Conservation (phyloP, 2,113 vertebrate genomes). For the Helogale parvula region DNA sequence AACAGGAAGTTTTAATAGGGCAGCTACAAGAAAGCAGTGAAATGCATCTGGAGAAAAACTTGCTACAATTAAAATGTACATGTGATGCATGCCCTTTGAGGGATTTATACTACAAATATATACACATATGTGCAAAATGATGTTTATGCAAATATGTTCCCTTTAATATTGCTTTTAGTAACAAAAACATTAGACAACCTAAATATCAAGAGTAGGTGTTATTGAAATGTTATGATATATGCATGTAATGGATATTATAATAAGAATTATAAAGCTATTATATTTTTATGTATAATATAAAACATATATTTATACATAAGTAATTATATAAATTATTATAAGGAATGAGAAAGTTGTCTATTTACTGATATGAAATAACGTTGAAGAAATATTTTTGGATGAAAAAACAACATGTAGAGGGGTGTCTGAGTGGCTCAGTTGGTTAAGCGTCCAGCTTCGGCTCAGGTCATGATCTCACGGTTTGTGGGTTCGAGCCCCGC, state of each 20-base stretch:
- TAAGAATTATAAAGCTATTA: background rate
- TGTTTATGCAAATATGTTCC: background rate
- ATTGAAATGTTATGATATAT: background rate
- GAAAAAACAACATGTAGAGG: background rate
- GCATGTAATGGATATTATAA: background rate
- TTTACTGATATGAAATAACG: background rate
- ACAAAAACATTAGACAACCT: background rate
- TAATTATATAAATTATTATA: background rate
- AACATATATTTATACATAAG: background rate
- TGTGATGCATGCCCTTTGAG: background rate
- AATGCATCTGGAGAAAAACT: background rate
- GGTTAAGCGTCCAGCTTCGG: too few species aligned
- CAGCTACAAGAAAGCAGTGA: background rate
- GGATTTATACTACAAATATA: background rate
- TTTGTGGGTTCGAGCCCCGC: too few species aligned
- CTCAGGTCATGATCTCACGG: too few species aligned
- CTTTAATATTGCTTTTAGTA: background rate
- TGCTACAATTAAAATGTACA: background rate
- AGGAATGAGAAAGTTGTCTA: background rate
- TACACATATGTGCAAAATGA: background rate
- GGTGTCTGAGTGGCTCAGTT: too few species aligned
- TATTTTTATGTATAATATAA: background rate
- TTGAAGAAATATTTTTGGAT: constrained; percentile 35
- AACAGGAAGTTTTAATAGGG: background rate
- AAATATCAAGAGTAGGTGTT: background rate